Evolutionary conservation across 2,113 vertebrate species (phyloP), one percentile per base, ranked within the genome.

Genomic region (Alligator sinensis): DNA sequence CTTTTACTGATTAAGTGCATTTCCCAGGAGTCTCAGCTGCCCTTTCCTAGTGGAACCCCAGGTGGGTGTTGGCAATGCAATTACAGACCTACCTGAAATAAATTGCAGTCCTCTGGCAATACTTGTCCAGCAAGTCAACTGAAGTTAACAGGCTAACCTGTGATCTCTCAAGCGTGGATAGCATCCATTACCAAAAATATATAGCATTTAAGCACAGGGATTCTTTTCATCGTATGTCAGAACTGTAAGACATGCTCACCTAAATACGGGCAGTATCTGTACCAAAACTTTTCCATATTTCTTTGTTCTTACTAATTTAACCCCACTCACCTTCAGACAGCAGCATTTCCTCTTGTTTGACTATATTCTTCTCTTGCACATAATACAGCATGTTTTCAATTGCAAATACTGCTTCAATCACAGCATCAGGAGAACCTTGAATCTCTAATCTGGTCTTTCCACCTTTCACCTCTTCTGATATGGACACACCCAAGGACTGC

Each of bases 351-450:
- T 97, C 21, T 79, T 98, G 98, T 84, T 96, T 95, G 38, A 0
- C 80, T 34, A 78, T 86, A 76, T 97, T 97, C 58, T 98, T 63
- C 74, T 92, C 22, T 95, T 98, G 98, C 81, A 98, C 86, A 5
- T 24, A 7, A 89, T 97, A 98, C 55, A 99, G 98, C 94, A 99
- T 88, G 25, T 82, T 82, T 94, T 99, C 99, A 90, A 98, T 90
- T 70, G 95, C 0, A 0, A 99, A 11, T 5, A 86, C 91, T 1
- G 86, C 95, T 77, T 84, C 89, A 3, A 93, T 91, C 78, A 97
- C 83, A 57, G 92, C 87, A 34, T 84, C 70, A 5, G 0, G 27
- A 0, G 87, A 0, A 8, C 99, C 98, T 1, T 3, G 30, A 8
- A 99, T 95, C 16, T n/a, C 75, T 62, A 99, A 87, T 2, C 9